Evolutionary conservation across 2,888 invertebrate genomes (phyloP), one percentile per base, ranked within the genome.

Genomic region (Eupithecia pulchellata): DNA sequence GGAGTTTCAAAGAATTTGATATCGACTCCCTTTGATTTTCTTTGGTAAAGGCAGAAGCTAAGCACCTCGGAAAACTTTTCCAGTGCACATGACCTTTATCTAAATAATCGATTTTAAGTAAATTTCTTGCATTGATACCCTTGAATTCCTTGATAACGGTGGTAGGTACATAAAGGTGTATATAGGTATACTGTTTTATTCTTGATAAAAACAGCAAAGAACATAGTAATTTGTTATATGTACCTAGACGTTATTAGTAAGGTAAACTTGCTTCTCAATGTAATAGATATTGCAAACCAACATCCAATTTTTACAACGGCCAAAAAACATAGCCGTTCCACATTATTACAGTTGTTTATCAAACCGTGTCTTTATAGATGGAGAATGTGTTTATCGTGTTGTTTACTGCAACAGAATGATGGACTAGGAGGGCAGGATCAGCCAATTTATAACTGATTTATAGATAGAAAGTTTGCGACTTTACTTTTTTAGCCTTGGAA

Each of bases 321-420:
- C 17, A 57, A 29, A 66, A 68, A 66, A 72, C 61, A 68, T 47
- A 13, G 30, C 58, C 6, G 25, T 30, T 36, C 32, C 27, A 39
- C 52, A 66, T 66, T 72, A 67, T 47, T 67, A 32, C 62, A 25
- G 60, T 63, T 68, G 47, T 71, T 69, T 70, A 70, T 62, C 65
- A 67, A 72, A 63, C 57, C 36, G 29, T 39, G 55, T 69, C 42
- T 39, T 47, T 69, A 55, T 32, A 39, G 13, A 57, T 63, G 27
- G 39, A 55, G n/a, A n/a, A n/a, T n/a, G 57, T 64, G 69, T 71
- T 69, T 74, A 74, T 74, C 47, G 62, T 34, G 67, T 69, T 74
- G 69, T 67, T 71, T 65, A 71, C 74, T 65, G 36, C 64, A 66
- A 57, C 34, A 39, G 39, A 72, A 66, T 69, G 66, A 72, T 67